phyloP scores from a whole-genome alignment of 2,888 invertebrate species.

The Abscondita cerata region DNA sequence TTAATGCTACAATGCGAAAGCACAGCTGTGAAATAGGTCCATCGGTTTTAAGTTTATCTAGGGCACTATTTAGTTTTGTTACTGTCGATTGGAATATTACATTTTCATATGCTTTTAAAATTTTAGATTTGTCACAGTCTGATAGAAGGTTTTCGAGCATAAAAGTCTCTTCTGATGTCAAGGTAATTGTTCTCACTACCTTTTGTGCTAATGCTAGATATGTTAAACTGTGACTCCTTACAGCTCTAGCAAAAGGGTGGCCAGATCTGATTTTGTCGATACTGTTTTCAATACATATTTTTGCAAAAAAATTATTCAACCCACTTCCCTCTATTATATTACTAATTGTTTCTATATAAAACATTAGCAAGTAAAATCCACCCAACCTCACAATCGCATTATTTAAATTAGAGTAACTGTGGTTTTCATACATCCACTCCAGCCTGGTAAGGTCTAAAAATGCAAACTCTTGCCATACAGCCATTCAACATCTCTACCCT shows the following conservation, averaged over 20 bases:
- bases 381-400: too few relatives aligned
- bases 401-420: too few relatives aligned
- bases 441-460: too few relatives aligned
- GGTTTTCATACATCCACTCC: too few relatives aligned
- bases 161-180: background rate
- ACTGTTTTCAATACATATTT: conserved; percentile 41
- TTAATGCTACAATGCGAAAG: background rate
- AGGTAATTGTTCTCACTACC: background rate
- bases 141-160: background rate
- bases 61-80: conserved; percentile 1
- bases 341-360: too few relatives aligned
- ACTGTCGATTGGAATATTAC: background rate
- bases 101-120: conserved; percentile 11
- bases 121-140: conserved; percentile 5
- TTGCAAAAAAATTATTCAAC: conserved; percentile 38
- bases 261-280: conserved; percentile 44
- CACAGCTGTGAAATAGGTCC: conserved; percentile 4
- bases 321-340: conserved; percentile 33
- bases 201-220: conserved; percentile 25
- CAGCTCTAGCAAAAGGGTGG: conserved; percentile 43
- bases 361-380: too few relatives aligned
- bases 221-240: conserved; percentile 42
- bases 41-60: background rate
- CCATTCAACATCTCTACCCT: background rate
- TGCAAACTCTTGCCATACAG: conserved; percentile 11